Base-by-base conservation (phyloP, 2,888 invertebrate genomes). In the Rhagonycha fulva region DNA sequence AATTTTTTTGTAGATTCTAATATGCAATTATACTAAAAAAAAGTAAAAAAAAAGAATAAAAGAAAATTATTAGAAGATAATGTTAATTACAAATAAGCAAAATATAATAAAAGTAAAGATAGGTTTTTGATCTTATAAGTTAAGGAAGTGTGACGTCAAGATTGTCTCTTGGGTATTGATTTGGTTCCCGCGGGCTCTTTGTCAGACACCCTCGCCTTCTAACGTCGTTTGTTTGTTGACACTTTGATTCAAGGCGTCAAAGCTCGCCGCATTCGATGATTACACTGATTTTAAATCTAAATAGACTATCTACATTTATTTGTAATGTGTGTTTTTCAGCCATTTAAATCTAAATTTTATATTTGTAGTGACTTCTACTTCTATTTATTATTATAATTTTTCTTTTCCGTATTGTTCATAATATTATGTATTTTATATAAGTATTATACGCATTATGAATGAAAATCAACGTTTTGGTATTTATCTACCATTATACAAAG, bases 191-290 rank as follows among this genome's bases (percentile, higher is more conserved):
- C 77, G 79, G 82, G 80, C 80, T 82, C 82, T 82, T 82, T 83
- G 82, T 82, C 82, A 79, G 81, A 82, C 81, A 81, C 80, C 82
- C 82, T 80, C 80, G 78, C 80, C 82, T 76, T 81, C 83, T 86
- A 86, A 86, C 85, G 85, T 84, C 86, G 85, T 86, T 86, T 86
- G 86, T 87, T 86, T 87, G 86, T 87, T 86, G 86, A 86, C 86
- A 85, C 86, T 84, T 82, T 82, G 82, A 82, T 82, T 83, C 82
- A 74, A 78, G 79, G 80, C 81, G 82, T 81, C 82, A 80, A 80
- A 80, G 81, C 80, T 78, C 71, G 76, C 76, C 76, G 76, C 76
- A 78, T 78, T 78, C 76, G 69, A 78, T 78, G 78, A 78, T 78
- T 74, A 76, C 74, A 69, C 78, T 78, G 78, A 78, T 78, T 78